A percentile compares a stretch with the other conserved stretches of the same genome.
Conservation (phyloP, 2,113 vertebrate species). For the Piliocolobus tephrosceles region DNA sequence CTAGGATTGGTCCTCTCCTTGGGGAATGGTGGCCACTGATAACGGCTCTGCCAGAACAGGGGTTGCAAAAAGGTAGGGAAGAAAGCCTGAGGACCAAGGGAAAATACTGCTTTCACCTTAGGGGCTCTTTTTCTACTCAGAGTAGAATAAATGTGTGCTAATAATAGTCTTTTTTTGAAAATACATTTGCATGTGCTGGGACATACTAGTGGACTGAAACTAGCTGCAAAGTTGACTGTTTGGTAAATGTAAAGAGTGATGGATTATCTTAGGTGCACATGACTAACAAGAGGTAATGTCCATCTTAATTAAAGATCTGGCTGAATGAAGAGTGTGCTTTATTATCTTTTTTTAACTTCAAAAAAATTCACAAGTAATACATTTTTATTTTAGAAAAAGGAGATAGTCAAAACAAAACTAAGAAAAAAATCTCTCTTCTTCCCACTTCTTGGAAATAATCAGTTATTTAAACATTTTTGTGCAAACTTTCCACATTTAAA, state of each 20-base stretch:
- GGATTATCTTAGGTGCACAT: background rate
- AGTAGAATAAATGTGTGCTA: background rate
- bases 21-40: background rate
- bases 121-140: background rate
- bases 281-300: background rate
- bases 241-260: background rate
- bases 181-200: background rate
- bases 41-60: background rate
- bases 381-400: background rate
- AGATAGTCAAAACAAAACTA: background rate
- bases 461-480: background rate
- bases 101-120: background rate
- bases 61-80: background rate
- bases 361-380: background rate
- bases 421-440: background rate
- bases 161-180: background rate
- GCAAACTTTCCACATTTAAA: background rate
- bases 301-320: conserved; percentile 30
- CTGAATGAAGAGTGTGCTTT: background rate
- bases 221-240: background rate
- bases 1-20: background rate
- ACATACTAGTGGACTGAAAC: conserved; percentile 28
- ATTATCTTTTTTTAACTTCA: background rate
- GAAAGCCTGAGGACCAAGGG: accelerated
- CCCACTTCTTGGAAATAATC: background rate